Evolutionary conservation across 2,888 invertebrate species (phyloP), one percentile per base, ranked within the genome.

Genomic region (Thera obeliscata): DNA sequence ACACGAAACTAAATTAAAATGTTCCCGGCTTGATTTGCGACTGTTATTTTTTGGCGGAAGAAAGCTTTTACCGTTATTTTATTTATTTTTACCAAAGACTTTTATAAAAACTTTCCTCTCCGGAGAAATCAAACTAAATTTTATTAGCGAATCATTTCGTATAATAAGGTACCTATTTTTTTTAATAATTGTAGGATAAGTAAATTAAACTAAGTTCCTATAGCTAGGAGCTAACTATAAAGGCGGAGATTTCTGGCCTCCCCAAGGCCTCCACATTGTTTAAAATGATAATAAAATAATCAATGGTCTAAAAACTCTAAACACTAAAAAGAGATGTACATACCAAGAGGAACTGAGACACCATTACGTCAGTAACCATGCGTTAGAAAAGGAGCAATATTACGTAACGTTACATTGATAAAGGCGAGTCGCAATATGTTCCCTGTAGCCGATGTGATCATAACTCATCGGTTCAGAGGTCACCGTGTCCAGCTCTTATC

Each of bases 1-100:
- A 72, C 71, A 72, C 69, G 73, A 70, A 71, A 69, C 68, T 70
- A 73, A 71, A 73, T 74, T 73, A 70, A 71, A 74, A 73, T 58
- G 64, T 69, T 70, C 60, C 38, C 67, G 22, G 48, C 64, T 69
- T 71, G 69, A 73, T 73, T 74, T 73, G 72, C 67, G 66, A 60
- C 66, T 74, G 74, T 70, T 70, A 67, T 72, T 67, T 61, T 60
- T 66, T 49, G 55, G 22, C 35, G 62, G 33, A 62, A 64, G 52
- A 66, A 68, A 69, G 67, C 69, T 71, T 67, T 66, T 58, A 66
- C 36, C 50, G 65, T 66, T 22, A 60, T 58, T 59, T 64, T 52
- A 57, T 57, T 63, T 56, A 50, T 43, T 55, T 35, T 35, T 35
- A 56, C n/a, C 22, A 41, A 57, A 56, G 62, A 49, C 49, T 55